Evolutionary conservation across 2,797 vertebrate genomes (phyloP).

Genomic region (Tolypeutes matacus): DNA sequence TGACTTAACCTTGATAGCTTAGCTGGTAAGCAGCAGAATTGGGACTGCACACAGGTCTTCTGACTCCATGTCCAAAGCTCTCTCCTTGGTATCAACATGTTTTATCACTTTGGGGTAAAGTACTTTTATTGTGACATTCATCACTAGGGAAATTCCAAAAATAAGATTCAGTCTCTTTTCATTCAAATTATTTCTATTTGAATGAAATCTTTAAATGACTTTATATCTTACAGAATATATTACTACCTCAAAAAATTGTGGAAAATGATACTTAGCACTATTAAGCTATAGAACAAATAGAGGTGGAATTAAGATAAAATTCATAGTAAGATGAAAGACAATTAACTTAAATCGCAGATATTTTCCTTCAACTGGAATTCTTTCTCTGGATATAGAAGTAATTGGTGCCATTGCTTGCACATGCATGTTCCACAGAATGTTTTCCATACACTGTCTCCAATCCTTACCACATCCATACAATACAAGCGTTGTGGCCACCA

Average conservation of each 20-base stretch:
- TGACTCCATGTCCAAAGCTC: slow-evolving; percentile 76
- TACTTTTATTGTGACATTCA: not conserved
- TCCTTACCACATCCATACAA: not conserved
- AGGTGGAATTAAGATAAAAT: not conserved
- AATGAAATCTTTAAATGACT: slow-evolving; percentile 17
- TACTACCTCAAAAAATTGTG: not conserved
- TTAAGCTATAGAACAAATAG: not conserved
- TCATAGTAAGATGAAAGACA: not conserved
- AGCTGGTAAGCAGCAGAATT: slow-evolving; percentile 14
- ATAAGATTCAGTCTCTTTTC: not conserved
- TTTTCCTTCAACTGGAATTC: not conserved
- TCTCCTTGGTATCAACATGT: not conserved
- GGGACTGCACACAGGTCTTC: slow-evolving; percentile 63
- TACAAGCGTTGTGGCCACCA: not conserved
- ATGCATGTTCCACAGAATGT: not conserved
- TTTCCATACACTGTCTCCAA: not conserved
- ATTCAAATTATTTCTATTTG: not conserved
- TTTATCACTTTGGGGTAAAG: not conserved
- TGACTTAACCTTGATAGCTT: not conserved
- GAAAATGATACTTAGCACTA: not conserved
- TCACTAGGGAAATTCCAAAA: not conserved
- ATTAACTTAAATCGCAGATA: not conserved
- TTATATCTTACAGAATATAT: slow-evolving; percentile 10
- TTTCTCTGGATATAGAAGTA: not conserved
- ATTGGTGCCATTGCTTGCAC: not conserved